A percentile compares a stretch with the other conserved stretches of the same genome.
Evolutionary conservation across 92 coral and sea anemone genomes (phyloP).

Genomic region (Umimayanthus chanpuru): DNA sequence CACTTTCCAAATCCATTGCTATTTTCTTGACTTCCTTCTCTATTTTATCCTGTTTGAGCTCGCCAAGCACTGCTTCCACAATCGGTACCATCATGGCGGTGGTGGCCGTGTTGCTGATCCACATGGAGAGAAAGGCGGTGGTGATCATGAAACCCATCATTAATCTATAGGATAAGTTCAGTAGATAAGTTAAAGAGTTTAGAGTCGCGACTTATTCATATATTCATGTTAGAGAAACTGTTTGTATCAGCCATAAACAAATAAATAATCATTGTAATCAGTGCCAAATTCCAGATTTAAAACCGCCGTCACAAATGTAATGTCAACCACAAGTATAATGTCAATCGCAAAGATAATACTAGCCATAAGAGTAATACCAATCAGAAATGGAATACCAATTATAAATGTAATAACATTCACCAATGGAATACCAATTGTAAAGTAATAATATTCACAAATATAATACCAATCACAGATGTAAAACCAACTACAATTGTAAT

Average conservation of each 20-base stretch:
- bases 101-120: constrained; percentile 85
- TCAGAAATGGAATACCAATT: too few relatives aligned
- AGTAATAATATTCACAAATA: too few relatives aligned
- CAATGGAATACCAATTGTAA: too few relatives aligned
- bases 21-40: constrained; percentile 12
- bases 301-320: background rate
- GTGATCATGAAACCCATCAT: constrained; percentile 76
- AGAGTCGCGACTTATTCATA: background rate
- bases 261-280: too few relatives aligned
- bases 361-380: too few relatives aligned
- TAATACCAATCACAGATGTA: too few relatives aligned
- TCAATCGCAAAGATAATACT: too few relatives aligned
- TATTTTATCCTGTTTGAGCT: constrained; percentile 57
- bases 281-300: too few relatives aligned
- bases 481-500: too few relatives aligned
- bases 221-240: background rate
- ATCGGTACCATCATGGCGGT: constrained; percentile 90
- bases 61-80: constrained; percentile 73
- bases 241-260: background rate
- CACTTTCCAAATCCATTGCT: background rate
- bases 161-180: constrained; percentile 31
- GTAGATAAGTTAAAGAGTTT: background rate
- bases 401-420: too few relatives aligned
- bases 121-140: constrained; percentile 80
- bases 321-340: too few relatives aligned